Base-by-base conservation (phyloP, 1,140 invertebrate genomes). In the Muscidifurax raptorellus region DNA sequence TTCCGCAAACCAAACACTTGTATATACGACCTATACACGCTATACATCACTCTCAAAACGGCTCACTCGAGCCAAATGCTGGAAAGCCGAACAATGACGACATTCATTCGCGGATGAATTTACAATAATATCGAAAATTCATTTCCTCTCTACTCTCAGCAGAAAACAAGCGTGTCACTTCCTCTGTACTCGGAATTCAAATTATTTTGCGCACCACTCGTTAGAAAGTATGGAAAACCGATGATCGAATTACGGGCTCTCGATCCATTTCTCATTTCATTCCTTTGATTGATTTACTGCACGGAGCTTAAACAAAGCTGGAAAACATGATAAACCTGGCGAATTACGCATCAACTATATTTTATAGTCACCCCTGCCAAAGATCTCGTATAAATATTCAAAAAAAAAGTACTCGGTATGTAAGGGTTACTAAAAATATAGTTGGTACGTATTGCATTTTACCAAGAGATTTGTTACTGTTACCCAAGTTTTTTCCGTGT, bases 191-290 rank as follows among this genome's bases (percentile, higher is more conserved):
- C 32, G 71, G 71, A 30, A 74, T 74, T 36, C 71, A n/a, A 74
- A 74, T 74, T 40, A 74, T 36, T 74, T 30, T 9, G 22, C 71
- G 30, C 71, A 25, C 2, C 71, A 10, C 25, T 69, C 66, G 59
- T 28, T 28, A 22, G 18, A 69, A 69, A 28, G 28, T 69, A 69
- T 74, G 32, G 71, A 74, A 74, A 74, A 74, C 71, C 71, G 71
- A 74, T 69, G 18, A 28, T 69, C 27, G 67, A 69, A 28, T 69
- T 30, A 69, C 9, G 28, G n/a, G 13, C 12, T 27, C 7, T 18
- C 15, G 1, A 0, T 66, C 64, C 6, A 40, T 40, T 10, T 12
- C 67, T n/a, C 27, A 13, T 69, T 30, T 15, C 27, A 59, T 59
- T n/a, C 27, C 27, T 30, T 30, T 28, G 22, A 69, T 69, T 30